phyloP scores from a whole-genome alignment of 1,140 invertebrate species.

The Diabrotica virgifera region DNA sequence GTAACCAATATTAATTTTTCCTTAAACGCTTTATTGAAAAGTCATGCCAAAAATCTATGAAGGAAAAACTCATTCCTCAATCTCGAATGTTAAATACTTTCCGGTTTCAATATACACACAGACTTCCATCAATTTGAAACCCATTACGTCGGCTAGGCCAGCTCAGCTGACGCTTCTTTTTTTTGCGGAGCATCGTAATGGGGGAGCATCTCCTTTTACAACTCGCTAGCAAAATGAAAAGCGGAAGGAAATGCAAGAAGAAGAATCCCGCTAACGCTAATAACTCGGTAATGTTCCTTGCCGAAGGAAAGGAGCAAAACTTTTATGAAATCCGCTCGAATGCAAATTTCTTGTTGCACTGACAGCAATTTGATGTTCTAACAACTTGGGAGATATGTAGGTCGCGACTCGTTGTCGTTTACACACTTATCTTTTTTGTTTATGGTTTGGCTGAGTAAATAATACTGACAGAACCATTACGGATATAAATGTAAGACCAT shows the following conservation, averaged over 20 bases:
- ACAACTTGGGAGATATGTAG: background rate
- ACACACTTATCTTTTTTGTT: too few species aligned
- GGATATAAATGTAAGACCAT: too few species aligned
- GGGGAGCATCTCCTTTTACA: background rate
- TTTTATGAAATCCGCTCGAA: conserved; percentile 1
- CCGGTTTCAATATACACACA: background rate
- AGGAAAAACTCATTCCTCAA: too few species aligned
- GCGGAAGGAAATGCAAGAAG: background rate
- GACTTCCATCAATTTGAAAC: background rate
- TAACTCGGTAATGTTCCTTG: conserved; percentile 2
- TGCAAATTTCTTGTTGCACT: background rate
- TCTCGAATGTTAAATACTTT: too few species aligned
- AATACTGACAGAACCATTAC: too few species aligned
- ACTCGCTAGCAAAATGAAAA: background rate
- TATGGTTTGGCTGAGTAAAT: too few species aligned
- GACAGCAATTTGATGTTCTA: conserved; percentile 2
- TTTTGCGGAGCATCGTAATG: background rate
- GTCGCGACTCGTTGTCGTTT: background rate
- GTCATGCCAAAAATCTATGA: too few species aligned
- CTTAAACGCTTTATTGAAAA: too few species aligned
- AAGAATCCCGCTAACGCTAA: background rate
- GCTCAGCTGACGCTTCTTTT: background rate
- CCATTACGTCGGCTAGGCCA: background rate
- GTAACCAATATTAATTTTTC: too few species aligned
- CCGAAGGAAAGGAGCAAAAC: conserved; percentile 1